phyloP scores from a whole-genome alignment of 1,140 invertebrate genomes.

The Drosophila lacertosa region DNA sequence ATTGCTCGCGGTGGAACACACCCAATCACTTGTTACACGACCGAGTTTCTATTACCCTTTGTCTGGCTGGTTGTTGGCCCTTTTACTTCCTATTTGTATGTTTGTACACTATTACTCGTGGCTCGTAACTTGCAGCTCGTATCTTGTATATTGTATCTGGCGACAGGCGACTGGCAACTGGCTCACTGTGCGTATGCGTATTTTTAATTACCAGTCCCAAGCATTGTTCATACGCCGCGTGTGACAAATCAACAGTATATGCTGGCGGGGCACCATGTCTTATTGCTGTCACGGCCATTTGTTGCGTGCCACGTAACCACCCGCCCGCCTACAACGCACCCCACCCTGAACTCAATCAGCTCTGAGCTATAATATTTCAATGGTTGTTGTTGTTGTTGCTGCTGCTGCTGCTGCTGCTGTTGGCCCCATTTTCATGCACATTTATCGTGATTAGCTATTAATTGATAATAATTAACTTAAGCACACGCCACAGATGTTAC shows the following conservation, averaged over 20 bases:
- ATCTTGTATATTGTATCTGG: slow-evolving; percentile 5
- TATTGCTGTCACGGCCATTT: slow-evolving; percentile 50
- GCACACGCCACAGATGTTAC: slow-evolving; percentile 69
- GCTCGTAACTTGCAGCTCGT: background rate
- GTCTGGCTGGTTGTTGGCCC: background rate
- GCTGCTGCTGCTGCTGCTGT: background rate
- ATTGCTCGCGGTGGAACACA: slow-evolving; percentile 17
- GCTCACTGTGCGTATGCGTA: slow-evolving; percentile 58
- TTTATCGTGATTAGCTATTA: slow-evolving; percentile 82
- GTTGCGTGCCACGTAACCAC: slow-evolving; percentile 43
- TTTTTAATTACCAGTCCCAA: slow-evolving; percentile 57
- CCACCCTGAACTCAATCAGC: background rate
- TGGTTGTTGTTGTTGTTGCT: too few species aligned
- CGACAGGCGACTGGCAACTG: too few species aligned
- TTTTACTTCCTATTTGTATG: background rate
- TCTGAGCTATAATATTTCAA: slow-evolving; percentile 12
- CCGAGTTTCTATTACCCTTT: slow-evolving; percentile 14
- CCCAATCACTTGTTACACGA: slow-evolving; percentile 54
- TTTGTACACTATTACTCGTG: background rate
- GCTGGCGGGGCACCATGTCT: slow-evolving; percentile 18
- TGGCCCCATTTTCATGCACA: slow-evolving; percentile 72
- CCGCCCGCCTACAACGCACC: background rate
- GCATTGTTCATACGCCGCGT: slow-evolving; percentile 69
- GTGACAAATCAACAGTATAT: slow-evolving; percentile 74
- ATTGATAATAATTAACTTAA: slow-evolving; percentile 82